phyloP scores from a whole-genome alignment of 2,797 vertebrate genomes.

The Antrozous pallidus region DNA sequence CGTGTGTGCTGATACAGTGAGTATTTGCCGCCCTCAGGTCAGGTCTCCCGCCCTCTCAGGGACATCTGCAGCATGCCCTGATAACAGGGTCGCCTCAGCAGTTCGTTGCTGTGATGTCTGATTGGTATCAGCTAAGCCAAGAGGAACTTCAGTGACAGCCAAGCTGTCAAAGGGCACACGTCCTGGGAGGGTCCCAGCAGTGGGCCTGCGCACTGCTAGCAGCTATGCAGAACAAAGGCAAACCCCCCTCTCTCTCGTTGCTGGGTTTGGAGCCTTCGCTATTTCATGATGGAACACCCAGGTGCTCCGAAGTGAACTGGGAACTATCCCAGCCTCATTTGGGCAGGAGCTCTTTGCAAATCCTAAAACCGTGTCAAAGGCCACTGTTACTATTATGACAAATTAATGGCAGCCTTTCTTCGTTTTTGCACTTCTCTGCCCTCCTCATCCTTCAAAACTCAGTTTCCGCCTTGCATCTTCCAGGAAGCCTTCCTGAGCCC shows the following conservation, averaged over 20 bases:
- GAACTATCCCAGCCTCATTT: background rate
- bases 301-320: background rate
- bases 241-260: no score
- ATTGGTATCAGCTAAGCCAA: background rate
- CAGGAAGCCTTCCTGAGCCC: background rate
- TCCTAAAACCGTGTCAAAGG: background rate
- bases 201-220: background rate
- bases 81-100: background rate
- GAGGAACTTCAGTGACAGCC: background rate
- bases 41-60: background rate
- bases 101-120: background rate
- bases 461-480: background rate
- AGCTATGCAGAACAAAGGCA: background rate
- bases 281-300: background rate
- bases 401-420: background rate
- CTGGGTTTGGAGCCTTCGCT: background rate
- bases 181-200: background rate
- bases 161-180: background rate
- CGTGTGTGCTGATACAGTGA: constrained; percentile 94
- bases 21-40: constrained; percentile 66
- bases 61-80: background rate
- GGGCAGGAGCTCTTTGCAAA: background rate
- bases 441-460: background rate
- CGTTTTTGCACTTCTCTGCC: background rate
- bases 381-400: background rate